phyloP scores from a whole-genome alignment of 1,140 invertebrate genomes.

The Drosophila athabasca region DNA sequence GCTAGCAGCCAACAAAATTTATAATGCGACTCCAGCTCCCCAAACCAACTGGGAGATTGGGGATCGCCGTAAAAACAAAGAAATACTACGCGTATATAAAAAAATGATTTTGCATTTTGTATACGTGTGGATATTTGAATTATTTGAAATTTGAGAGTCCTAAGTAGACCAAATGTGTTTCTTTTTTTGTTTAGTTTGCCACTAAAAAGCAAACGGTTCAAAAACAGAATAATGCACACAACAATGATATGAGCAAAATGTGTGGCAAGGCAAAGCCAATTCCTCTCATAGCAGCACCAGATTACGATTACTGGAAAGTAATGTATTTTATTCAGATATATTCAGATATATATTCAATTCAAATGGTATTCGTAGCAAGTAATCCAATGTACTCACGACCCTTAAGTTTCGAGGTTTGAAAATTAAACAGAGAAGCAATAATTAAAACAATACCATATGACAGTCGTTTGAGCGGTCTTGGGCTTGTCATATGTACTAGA shows the following conservation, averaged over 20 bases:
- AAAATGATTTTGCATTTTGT: too few species aligned
- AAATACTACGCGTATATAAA: not conserved
- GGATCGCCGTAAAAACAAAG: not conserved
- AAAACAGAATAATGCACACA: conserved; percentile 6
- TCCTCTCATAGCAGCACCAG: not conserved
- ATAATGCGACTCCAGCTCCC: not conserved
- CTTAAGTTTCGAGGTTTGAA: not conserved
- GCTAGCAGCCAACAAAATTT: conserved; percentile 17
- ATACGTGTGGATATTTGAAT: too few species aligned
- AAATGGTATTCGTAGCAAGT: not conserved
- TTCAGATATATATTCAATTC: not conserved
- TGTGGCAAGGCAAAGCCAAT: not conserved
- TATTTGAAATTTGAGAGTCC: too few species aligned
- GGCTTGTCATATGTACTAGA: too few species aligned
- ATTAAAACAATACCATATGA: too few species aligned
- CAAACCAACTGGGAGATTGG: not conserved
- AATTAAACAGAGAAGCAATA: not conserved
- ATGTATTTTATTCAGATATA: not conserved
- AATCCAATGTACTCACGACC: not conserved
- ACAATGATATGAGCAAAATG: not conserved
- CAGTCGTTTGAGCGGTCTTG: too few species aligned
- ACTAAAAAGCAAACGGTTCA: not conserved
- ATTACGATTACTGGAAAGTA: not conserved
- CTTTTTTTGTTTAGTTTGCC: not conserved
- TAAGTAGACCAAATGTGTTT: not conserved